Base-by-base conservation (phyloP, 2,797 vertebrate species). In the Crenichthys baileyi region DNA sequence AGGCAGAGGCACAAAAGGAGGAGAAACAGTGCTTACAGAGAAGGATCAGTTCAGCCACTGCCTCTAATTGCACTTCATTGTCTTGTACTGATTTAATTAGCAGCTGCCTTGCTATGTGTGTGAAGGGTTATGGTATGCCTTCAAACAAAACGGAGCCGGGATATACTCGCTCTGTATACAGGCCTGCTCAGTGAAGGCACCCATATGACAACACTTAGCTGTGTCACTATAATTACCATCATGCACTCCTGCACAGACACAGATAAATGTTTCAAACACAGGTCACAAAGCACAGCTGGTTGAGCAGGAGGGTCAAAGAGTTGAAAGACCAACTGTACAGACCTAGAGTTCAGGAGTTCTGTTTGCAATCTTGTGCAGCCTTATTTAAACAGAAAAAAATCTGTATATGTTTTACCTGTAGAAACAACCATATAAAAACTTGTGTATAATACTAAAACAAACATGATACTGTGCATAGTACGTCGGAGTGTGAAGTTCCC, bases 41-140 rank as follows among this genome's bases (percentile, higher is more conserved):
- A 75, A 86, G 83, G 78, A 91, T 85, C 79, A 68, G 86, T 87
- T 83, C 96, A 96, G 96, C 97, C 94, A 96, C 96, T 95, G 96
- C 95, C 95, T 96, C 96, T 98, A 98, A 98, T 98, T 98, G 97
- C 96, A 95, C 95, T 97, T 98, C 97, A 98, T 98, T 99, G 97
- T 97, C 97, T 98, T 96, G 95, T 97, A 98, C 98, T 98, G 97
- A 98, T 99, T 98, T 98, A 98, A 98, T 98, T 98, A 98, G 85
- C 91, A 89, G 96, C 96, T 96, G 96, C 95, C 95, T 95, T 94
- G 95, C 95, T 95, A 96, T 90, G 95, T 94, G 94, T 95, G 96
- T 95, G 95, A 95, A 96, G 95, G 96, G 96, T 96, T 96, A 96
- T 95, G 95, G 94, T 94, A 94, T 94, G 95, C 94, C 95, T 96